phyloP scores from a whole-genome alignment of 2,113 vertebrate genomes.

The Nibea coibor region DNA sequence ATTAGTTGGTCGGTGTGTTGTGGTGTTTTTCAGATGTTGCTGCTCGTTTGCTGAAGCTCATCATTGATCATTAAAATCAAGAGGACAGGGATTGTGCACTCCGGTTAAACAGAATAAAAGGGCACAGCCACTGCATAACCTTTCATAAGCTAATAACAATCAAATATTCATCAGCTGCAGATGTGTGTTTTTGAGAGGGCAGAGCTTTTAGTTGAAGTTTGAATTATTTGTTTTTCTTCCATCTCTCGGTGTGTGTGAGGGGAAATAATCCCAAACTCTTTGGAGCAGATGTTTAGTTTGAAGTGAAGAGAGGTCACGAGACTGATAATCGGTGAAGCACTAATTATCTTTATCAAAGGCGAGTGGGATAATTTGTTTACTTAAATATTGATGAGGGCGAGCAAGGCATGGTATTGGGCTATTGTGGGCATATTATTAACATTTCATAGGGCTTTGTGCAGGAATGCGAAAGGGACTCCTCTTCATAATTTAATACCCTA shows the following conservation, averaged over 20 bases:
- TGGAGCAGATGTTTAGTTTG: constrained; percentile 86
- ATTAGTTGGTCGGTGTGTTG: constrained; percentile 24
- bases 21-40: constrained; percentile 33
- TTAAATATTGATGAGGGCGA: constrained; percentile 99
- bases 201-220: constrained; percentile 75
- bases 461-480: constrained; percentile 98
- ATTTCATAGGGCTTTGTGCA: constrained; percentile 99
- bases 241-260: not conserved
- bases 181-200: constrained; percentile 82
- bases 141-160: constrained; percentile 83
- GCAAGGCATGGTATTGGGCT: constrained; percentile 94
- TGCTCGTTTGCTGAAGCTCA: constrained; percentile 43
- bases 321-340: constrained; percentile 94
- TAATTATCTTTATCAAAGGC: constrained; percentile 99
- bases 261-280: constrained; percentile 83
- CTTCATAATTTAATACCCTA: constrained; percentile 99
- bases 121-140: constrained; percentile 75
- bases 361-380: constrained; percentile 99
- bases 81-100: constrained; percentile 47
- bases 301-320: constrained; percentile 92
- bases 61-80: constrained; percentile 73
- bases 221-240: constrained; percentile 82
- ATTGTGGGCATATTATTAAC: constrained; percentile 99
- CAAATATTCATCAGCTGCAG: constrained; percentile 87
- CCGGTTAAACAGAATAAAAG: constrained; percentile 74